Conservation (phyloP, 2,888 invertebrate genomes). For the Crioceris asparagi region DNA sequence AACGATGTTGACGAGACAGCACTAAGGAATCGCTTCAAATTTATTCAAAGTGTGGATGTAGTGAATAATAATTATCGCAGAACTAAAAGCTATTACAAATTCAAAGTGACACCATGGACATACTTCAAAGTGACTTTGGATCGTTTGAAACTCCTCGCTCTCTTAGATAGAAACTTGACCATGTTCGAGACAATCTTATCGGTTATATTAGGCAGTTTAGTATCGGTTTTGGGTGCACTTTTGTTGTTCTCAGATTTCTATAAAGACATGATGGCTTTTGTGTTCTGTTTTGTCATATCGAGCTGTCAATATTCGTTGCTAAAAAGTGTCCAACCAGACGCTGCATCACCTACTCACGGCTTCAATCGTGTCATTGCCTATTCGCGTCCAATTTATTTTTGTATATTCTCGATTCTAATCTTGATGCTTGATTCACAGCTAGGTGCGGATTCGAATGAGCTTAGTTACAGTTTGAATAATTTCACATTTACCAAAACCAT, state of each 20-base stretch:
- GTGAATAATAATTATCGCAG: conserved; percentile 26
- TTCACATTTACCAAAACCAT: conserved; percentile 1
- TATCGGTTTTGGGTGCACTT: conserved; percentile 75
- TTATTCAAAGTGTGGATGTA: conserved; percentile 40
- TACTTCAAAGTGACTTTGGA: conserved; percentile 83
- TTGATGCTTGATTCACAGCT: conserved; percentile 30
- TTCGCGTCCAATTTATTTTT: conserved; percentile 89
- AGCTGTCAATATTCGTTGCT: conserved; percentile 94
- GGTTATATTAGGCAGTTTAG: conserved; percentile 70
- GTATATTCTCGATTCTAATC: conserved; percentile 53
- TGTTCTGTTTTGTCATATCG: conserved; percentile 96
- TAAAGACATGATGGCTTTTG: conserved; percentile 82
- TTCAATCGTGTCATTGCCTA: conserved; percentile 92
- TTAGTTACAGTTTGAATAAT: conserved; percentile 12
- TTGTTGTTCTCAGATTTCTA: conserved; percentile 79
- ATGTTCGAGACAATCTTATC: conserved; percentile 71
- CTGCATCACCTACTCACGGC: conserved; percentile 96
- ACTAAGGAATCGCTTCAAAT: conserved; percentile 45
- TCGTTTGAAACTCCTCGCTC: conserved; percentile 78
- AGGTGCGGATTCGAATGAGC: conserved; percentile 35
- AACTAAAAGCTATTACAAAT: conserved; percentile 56
- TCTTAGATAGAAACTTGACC: conserved; percentile 87
- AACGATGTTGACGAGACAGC: conserved; percentile 46
- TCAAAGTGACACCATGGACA: conserved; percentile 52
- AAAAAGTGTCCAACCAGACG: conserved; percentile 98